Base-by-base conservation (phyloP, 35 echinoderm and acorn worm species). In the Acanthaster planci region DNA sequence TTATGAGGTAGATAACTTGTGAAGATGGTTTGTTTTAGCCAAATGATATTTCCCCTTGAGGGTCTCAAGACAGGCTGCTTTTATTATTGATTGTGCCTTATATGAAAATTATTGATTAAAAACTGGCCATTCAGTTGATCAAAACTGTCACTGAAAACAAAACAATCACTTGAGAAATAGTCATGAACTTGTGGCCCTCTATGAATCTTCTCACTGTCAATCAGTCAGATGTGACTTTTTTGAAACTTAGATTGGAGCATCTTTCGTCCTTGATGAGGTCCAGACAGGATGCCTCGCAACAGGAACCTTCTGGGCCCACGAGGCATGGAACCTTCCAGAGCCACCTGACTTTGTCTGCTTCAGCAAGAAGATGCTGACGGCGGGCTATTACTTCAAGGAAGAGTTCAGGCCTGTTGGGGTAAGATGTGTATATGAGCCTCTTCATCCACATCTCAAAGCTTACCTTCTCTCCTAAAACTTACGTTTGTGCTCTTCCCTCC, bases 301-400 rank as follows among this genome's bases (percentile, higher is more conserved):
- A 55, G 93, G 93, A 0, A 87, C 4, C 12, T 88, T 95, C 79
- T 95, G 89, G 89, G 88, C 88, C 0, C 89, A 87, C 75, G 93
- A 95, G 29, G 79, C 80, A 2, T 95, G 93, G 93, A 77, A 88
- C 18, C 86, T 96, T 19, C 85, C 89, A 39, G 76, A 88, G 38
- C 80, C 93, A 17, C 85, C 93, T 58, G 93, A 96, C 39, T 76
- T 96, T 78, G 89, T 96, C 3, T 81, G 72, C 21, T 96, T 96
- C 77, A 96, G 93, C 52, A 96, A 96, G 89, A 96, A 96, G 64
- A 87, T 96, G 56, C 40, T 91, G 6, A 76, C 80, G 21, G 93
- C 78, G 39, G 93, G 93, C 0, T 84, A 87, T 23, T 96, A 84
- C 59, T 96, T 68, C 86, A 96, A 79, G 39, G 18, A 72, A 10